These are phyloP conservation scores for Pachyrhynchus sulphureomaculatus DNA, from an alignment of 1,140 invertebrate genomes.

Conservation along the genomic window DNA sequence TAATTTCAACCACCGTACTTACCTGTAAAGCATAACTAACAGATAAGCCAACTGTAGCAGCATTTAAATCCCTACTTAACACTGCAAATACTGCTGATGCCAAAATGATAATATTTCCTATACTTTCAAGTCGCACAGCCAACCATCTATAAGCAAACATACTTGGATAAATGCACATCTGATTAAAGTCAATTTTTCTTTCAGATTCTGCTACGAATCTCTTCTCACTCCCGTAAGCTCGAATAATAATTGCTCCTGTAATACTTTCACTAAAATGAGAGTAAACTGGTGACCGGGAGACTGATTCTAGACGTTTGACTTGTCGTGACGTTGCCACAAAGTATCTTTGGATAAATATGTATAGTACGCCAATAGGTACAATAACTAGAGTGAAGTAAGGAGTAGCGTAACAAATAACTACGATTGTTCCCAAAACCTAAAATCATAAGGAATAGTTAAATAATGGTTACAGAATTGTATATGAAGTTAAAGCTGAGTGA, in stretches of 20 bases:
- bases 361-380: conserved; percentile 80
- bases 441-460: not conserved
- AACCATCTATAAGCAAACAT: no score
- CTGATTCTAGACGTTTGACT: conserved; percentile 93
- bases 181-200: conserved; percentile 88
- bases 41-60: conserved; percentile 72
- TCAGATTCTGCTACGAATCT: conserved; percentile 80
- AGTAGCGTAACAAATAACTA: conserved; percentile 85
- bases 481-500: no score
- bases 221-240: conserved; percentile 65
- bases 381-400: conserved; percentile 82
- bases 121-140: conserved; percentile 88
- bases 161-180: no score
- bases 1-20: conserved; percentile 36
- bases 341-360: conserved; percentile 96
- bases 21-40: conserved; percentile 85
- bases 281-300: no score
- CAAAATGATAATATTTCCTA: conserved; percentile 88
- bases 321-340: conserved; percentile 90
- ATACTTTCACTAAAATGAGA: conserved; percentile 94
- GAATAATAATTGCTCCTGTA: conserved; percentile 72
- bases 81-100: conserved; percentile 87
- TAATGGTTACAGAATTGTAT: no score
- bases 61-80: no score
- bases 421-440: conserved; percentile 85